Conservation (phyloP, 2,888 invertebrate species). For the Hirtodrosophila cameraria region DNA sequence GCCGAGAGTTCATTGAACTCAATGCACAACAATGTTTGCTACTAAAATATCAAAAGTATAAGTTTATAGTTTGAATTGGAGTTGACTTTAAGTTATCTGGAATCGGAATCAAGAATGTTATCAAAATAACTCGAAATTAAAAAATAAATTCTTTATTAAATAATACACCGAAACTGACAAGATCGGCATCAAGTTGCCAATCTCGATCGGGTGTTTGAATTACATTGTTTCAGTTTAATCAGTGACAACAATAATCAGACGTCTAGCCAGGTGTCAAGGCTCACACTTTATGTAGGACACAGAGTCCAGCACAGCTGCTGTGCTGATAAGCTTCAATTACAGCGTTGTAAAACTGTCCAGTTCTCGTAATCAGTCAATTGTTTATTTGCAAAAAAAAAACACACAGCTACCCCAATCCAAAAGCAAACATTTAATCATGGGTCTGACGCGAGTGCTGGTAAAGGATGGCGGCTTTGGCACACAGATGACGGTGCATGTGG, state of each 20-base stretch:
- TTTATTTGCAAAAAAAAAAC: slow-evolving; percentile 14
- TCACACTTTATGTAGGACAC: slow-evolving; percentile 7
- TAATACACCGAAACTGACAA: too few relatives aligned
- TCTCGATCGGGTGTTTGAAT: neutral
- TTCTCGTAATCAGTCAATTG: slow-evolving; percentile 12
- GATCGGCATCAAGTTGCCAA: too few relatives aligned
- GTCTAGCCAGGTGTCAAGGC: slow-evolving; percentile 48
- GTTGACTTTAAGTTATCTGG: too few relatives aligned
- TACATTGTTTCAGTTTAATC: slow-evolving; percentile 1
- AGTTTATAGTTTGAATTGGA: neutral
- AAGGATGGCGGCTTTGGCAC: slow-evolving; percentile 92
- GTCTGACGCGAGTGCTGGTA: slow-evolving; percentile 84
- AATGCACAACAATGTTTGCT: neutral
- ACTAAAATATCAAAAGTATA: neutral
- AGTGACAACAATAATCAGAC: neutral
- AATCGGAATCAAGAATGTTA: too few relatives aligned
- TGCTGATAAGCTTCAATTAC: slow-evolving; percentile 40
- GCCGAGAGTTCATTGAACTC: slow-evolving; percentile 20
- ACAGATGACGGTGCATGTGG: slow-evolving; percentile 91
- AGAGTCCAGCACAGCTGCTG: slow-evolving; percentile 19
- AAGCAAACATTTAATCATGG: slow-evolving; percentile 57
- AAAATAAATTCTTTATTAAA: too few relatives aligned
- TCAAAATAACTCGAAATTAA: too few relatives aligned
- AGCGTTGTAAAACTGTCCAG: slow-evolving; percentile 20
- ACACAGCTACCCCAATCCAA: neutral